A percentile compares a stretch with the other conserved stretches of the same genome.
Evolutionary conservation across 2,113 vertebrate species (phyloP).

Genomic region (Dromiciops gliroides): DNA sequence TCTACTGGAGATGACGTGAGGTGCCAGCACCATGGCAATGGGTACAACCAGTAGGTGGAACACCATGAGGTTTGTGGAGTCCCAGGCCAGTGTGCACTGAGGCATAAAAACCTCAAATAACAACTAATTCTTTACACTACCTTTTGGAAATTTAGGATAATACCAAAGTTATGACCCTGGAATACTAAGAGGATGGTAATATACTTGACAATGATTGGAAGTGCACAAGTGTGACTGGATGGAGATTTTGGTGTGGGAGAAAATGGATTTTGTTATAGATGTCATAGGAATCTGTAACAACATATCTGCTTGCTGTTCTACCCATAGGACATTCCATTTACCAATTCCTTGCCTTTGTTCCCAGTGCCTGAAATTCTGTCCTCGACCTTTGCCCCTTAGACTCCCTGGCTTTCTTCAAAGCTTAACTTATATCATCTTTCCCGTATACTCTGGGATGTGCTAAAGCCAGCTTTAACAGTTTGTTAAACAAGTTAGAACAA

Average conservation of each 20-base stretch:
- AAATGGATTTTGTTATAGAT: neutral
- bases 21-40: too few relatives aligned
- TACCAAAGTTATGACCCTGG: neutral
- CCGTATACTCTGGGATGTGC: neutral
- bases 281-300: neutral
- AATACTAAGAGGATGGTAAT: neutral
- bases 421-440: neutral
- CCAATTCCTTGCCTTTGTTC: neutral
- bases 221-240: neutral
- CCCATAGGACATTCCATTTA: neutral
- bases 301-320: neutral
- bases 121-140: too few relatives aligned
- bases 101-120: too few relatives aligned
- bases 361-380: neutral
- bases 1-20: too few relatives aligned
- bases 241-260: neutral
- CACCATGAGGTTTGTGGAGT: too few relatives aligned
- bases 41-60: too few relatives aligned
- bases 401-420: neutral
- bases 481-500: neutral
- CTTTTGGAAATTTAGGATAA: neutral
- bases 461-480: neutral
- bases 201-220: neutral
- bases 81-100: too few relatives aligned
- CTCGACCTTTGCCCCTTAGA: neutral